These are phyloP conservation scores for Drosophila hamatofila DNA, from an alignment of 2,888 invertebrate genomes.

Conservation along the genomic window DNA sequence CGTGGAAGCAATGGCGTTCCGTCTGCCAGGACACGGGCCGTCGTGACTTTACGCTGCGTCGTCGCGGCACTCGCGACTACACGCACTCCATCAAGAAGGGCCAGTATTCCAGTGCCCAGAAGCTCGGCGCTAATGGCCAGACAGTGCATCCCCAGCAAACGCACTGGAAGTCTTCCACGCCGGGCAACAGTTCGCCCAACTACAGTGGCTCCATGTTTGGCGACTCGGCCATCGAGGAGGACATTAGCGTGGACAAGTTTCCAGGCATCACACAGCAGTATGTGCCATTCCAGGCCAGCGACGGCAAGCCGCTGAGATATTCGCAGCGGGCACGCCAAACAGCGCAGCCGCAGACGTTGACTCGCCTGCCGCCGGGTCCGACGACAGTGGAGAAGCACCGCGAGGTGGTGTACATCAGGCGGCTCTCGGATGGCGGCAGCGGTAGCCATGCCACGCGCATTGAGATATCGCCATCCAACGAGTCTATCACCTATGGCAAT, in stretches of 20 bases:
- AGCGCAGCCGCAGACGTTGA: constrained; percentile 56
- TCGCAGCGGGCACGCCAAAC: constrained; percentile 77
- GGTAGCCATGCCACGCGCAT: constrained; percentile 84
- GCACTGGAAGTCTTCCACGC: constrained; percentile 84
- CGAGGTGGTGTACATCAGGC: constrained; percentile 84
- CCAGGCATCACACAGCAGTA: constrained; percentile 83
- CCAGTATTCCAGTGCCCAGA: constrained; percentile 83
- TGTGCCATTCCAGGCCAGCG: constrained; percentile 81
- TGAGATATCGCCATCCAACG: constrained; percentile 84
- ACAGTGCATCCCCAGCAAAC: constrained; percentile 60
- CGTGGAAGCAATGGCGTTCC: constrained; percentile 86
- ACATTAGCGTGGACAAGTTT: constrained; percentile 85
- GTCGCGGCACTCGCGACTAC: constrained; percentile 85
- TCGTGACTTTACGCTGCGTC: constrained; percentile 84
- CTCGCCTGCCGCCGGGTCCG: constrained; percentile 40
- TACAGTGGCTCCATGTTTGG: constrained; percentile 85
- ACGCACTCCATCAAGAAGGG: constrained; percentile 85
- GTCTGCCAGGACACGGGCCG: constrained; percentile 85
- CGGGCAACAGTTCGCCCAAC: constrained; percentile 85
- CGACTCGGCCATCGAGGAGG: constrained; percentile 85
- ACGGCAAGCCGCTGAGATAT: constrained; percentile 77
- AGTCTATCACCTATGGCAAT: constrained; percentile 81
- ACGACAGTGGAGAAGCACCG: constrained; percentile 78
- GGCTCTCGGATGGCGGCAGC: constrained; percentile 82
- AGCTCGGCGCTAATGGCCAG: constrained; percentile 69